Evolutionary conservation across 1,140 invertebrate species (phyloP).

Genomic region (Drosophila ficusphila): DNA sequence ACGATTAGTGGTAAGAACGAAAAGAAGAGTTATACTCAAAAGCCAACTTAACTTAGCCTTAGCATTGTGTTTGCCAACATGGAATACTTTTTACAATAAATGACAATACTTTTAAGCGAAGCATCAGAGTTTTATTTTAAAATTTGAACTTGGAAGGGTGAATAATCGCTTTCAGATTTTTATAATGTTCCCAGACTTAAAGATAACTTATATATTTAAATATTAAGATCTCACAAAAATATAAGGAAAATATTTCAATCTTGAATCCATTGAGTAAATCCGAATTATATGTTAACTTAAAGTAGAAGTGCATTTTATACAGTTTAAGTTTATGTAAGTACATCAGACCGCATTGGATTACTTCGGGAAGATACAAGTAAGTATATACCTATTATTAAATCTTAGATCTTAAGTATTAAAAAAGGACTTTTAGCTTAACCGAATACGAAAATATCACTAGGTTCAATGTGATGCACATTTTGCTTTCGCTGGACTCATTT

Average conservation of each 20-base stretch:
- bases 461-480: constrained; percentile 76
- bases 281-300: not conserved
- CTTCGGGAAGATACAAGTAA: not conserved
- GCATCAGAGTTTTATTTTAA: not conserved
- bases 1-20: constrained; percentile 22
- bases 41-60: constrained; percentile 47
- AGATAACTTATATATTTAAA: too few relatives aligned
- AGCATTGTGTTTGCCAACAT: constrained; percentile 53
- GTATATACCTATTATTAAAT: not conserved
- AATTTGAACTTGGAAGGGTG: not conserved
- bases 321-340: not conserved
- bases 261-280: not conserved
- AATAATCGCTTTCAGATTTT: too few relatives aligned
- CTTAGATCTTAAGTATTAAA: not conserved
- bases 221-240: not conserved
- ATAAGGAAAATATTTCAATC: not conserved
- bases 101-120: constrained; percentile 72
- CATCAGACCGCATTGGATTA: constrained; percentile 1
- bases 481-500: constrained; percentile 21
- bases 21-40: constrained; percentile 63
- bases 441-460: constrained; percentile 59
- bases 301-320: not conserved
- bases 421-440: constrained; percentile 20
- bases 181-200: too few relatives aligned
- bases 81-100: constrained; percentile 68